Percentiles rank a stretch among this genome's conserved stretches.
These are phyloP conservation scores for Ailuropoda melanoleuca DNA, from an alignment of 2,113 vertebrate genomes.

Conservation along the genomic window DNA sequence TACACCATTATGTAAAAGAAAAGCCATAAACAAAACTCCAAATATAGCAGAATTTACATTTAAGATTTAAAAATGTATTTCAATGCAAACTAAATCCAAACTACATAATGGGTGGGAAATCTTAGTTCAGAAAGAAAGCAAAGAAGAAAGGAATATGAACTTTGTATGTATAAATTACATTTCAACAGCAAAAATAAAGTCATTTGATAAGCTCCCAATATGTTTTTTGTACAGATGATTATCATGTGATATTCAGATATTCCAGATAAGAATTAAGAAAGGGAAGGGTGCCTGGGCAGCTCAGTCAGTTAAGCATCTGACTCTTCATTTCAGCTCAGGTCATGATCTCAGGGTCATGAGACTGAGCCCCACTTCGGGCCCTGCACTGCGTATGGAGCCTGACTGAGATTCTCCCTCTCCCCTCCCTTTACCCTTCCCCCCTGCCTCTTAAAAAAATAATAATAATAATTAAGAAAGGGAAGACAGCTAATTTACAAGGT, in stretches of 20 bases:
- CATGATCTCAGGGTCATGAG: neutral
- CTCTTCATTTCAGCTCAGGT: neutral
- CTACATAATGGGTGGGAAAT: neutral
- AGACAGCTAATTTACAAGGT: neutral
- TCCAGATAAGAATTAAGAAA: conserved; percentile 2
- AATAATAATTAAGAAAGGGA: neutral
- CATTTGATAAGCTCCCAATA: neutral
- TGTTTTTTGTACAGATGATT: neutral
- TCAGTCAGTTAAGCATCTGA: neutral
- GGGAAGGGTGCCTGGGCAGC: neutral
- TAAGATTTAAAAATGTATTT: conserved; percentile 16
- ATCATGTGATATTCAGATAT: neutral
- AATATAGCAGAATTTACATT: neutral
- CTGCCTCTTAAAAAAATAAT: neutral
- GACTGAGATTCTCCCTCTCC: neutral
- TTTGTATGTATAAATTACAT: neutral
- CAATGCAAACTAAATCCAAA: neutral
- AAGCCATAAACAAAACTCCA: conserved; percentile 37
- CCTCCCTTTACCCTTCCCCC: neutral
- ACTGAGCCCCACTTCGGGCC: neutral
- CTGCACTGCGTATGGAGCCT: neutral
- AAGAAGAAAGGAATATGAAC: neutral
- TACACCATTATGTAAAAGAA: conserved; percentile 10
- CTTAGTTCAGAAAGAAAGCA: neutral
- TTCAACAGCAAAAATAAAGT: neutral